Base-by-base conservation (phyloP, 1,140 invertebrate species). In the Achatina immaculata region DNA sequence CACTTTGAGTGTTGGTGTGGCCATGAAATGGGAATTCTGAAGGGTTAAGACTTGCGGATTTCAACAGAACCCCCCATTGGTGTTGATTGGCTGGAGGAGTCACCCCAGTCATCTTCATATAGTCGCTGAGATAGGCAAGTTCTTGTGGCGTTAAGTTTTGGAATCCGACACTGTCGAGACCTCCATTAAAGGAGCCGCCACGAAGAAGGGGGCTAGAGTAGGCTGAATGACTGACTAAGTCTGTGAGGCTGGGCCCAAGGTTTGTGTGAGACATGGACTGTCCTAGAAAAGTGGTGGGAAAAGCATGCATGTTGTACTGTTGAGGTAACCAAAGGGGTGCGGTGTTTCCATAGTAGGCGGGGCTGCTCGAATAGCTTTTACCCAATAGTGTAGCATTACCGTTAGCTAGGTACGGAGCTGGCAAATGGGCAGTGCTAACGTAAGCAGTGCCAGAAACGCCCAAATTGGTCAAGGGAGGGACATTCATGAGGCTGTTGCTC, bases 41-140 rank as follows among this genome's bases (percentile, higher is more conserved):
- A 16, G 48, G 11, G 24, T 76, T 76, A 16, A 48, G 24, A 36
- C 16, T 45, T 36, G 81, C 19, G 66, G 31, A 81, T 43, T 81
- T 81, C 51, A 87, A 74, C 55, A 87, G 79, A 38, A 81, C 84
- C 36, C 83, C 81, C 82, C 85, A 85, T 48, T 84, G 81, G 38
- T 84, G 84, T 36, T 82, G 74, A 40, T 83, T 84, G 58, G 81
- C 75, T 4, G 85, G 78, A 16, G 81, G 82, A n/a, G 85, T 83
- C 36, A 87, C 80, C 1, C 86, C 82, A 45, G 85, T 80, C 83
- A 85, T 86, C 36, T 83, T 81, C 88, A 87, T 87, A 65, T 87
- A 87, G 34, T 86, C 83, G 72, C 81, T 84, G 34, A 88, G 58
- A 77, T 88, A 85, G 76, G 84, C 85, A 4, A 84, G 71, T 77